Conservation (phyloP, 2,113 vertebrate species). For the Engystomops pustulosus region DNA sequence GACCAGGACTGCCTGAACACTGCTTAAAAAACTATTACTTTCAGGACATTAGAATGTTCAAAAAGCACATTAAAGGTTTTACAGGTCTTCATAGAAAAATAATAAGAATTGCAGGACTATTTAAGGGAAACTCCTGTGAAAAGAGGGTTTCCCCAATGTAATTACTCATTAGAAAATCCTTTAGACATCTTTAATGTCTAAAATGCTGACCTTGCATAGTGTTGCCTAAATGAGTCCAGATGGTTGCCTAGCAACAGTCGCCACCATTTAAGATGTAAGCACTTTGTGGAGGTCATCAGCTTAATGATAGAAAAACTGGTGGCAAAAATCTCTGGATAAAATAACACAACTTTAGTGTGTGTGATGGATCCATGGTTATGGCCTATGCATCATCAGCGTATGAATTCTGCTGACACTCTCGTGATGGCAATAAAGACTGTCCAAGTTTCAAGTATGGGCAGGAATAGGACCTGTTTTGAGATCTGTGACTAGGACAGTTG, state of each 20-base stretch:
- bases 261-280: not conserved
- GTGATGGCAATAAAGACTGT: too few species aligned
- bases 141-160: not conserved
- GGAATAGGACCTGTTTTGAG: too few species aligned
- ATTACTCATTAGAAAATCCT: not conserved
- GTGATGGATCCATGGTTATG: too few species aligned
- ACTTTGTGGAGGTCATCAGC: not conserved
- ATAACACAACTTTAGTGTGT: too few species aligned
- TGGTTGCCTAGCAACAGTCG: not conserved
- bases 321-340: not conserved
- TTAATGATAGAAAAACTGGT: not conserved
- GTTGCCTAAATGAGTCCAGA: not conserved
- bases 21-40: slow-evolving; percentile 29
- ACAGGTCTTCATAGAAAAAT: not conserved
- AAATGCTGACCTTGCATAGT: not conserved
- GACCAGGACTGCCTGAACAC: not conserved
- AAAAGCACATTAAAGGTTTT: not conserved
- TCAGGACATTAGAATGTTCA: not conserved
- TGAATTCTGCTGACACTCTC: too few species aligned
- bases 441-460: too few species aligned
- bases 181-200: not conserved
- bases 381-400: too few species aligned
- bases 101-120: not conserved
- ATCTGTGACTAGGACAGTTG: too few species aligned
- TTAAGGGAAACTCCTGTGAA: not conserved